Base-by-base conservation (phyloP, 2,797 vertebrate genomes). In the Channa striata region DNA sequence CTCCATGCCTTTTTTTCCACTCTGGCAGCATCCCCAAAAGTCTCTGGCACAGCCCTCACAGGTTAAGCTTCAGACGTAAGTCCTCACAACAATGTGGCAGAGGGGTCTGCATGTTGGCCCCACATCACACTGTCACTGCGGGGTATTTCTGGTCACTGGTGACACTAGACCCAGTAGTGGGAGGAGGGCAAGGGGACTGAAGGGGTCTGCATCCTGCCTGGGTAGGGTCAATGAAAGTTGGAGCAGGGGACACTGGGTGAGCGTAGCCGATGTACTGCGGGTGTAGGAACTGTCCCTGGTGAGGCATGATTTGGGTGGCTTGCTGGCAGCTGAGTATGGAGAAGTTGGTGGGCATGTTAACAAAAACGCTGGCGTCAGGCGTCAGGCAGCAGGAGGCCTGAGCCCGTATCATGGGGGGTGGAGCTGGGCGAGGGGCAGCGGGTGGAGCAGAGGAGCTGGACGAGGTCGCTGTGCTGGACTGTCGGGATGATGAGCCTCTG, bases 261-360 rank as follows among this genome's bases (percentile, higher is more conserved):
- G 97, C 93, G 0, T 98, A 99, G 49, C 98, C 96, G 47, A 99
- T 94, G 3, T 97, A 99, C 59, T 97, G 97, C 0, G 97, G 96
- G 80, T 99, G 98, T 68, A 99, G 91, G 83, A 95, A 98, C 91
- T 98, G 97, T 21, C 96, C 97, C 87, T 99, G 97, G 83, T 98
- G 97, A 0, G 97, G 96, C 92, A 99, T 95, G 5, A 99, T 98
- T 73, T 98, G 98, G 0, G 97, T 97, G 50, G 97, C 97, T 91
- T 99, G 97, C 91, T 99, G 97, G 86, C 98, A 99, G 94, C 97
- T 98, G 81, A 99, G 95, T 72, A 99, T 96, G 0, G 98, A 99
- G 94, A 98, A 99, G 88, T 98, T 99, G 0, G 97, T 97, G 21
- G 98, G 98, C 97, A 99, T 97, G 93, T 98, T 97, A 85, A 99